A percentile compares a stretch with the other conserved stretches of the same genome.
These are phyloP conservation scores for Candidula unifasciata DNA, from an alignment of 2,888 invertebrate genomes.

Conservation along the genomic window DNA sequence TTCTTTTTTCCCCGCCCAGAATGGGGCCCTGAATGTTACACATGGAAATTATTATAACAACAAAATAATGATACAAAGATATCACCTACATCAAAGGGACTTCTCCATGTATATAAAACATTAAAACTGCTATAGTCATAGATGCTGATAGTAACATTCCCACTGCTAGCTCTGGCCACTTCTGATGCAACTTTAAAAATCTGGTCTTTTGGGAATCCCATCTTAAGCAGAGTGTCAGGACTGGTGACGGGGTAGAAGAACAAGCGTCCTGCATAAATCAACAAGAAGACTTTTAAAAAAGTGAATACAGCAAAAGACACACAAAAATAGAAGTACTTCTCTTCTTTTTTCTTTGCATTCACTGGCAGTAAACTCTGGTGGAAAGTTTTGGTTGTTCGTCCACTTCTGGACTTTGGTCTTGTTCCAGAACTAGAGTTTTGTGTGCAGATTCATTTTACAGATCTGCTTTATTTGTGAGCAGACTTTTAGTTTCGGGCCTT, in stretches of 20 bases:
- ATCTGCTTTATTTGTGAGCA: too few relatives aligned
- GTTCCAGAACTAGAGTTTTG: too few relatives aligned
- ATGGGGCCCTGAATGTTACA: too few relatives aligned
- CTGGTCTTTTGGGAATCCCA: conserved; percentile 4
- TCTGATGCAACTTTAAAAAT: conserved; percentile 13
- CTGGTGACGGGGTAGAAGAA: conserved; percentile 34
- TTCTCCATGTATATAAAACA: conserved; percentile 64
- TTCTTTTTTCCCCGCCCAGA: too few relatives aligned
- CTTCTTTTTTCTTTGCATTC: too few relatives aligned
- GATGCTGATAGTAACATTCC: conserved; percentile 57
- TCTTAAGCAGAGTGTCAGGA: conserved; percentile 12
- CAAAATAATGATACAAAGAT: neutral
- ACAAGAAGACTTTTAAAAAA: neutral
- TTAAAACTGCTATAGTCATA: conserved; percentile 65
- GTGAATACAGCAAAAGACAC: neutral
- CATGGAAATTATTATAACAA: too few relatives aligned
- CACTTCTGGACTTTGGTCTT: too few relatives aligned
- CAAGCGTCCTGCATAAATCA: conserved; percentile 25
- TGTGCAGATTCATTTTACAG: too few relatives aligned
- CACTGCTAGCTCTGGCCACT: neutral
- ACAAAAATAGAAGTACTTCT: too few relatives aligned
- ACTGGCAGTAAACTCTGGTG: too few relatives aligned
- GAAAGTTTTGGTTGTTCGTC: too few relatives aligned
- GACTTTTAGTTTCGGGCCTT: too few relatives aligned
- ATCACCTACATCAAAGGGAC: conserved; percentile 60